Conservation (phyloP, 2,797 vertebrate species). For the Arnoldichthys spilopterus region DNA sequence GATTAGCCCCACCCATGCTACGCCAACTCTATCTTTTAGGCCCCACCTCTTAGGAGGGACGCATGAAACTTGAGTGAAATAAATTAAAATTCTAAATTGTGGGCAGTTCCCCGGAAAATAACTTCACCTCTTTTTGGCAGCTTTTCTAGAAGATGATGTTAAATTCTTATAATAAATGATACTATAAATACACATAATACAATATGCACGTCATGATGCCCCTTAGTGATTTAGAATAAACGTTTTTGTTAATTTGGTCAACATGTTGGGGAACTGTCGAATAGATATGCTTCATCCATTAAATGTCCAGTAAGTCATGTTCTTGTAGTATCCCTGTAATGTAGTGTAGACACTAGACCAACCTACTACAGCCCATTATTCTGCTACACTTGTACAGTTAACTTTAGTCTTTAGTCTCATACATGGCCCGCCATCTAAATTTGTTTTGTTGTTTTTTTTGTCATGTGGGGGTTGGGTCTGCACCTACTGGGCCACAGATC, state of each 20-base stretch:
- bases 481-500: slow-evolving; percentile 66
- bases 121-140: slow-evolving; percentile 1
- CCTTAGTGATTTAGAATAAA: not conserved
- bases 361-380: not conserved
- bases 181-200: not conserved
- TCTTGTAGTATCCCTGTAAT: slow-evolving; percentile 13
- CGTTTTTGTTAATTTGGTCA: not conserved
- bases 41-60: slow-evolving; percentile 75
- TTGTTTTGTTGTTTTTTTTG: slow-evolving; percentile 44
- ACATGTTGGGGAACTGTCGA: slow-evolving; percentile 21
- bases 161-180: not conserved
- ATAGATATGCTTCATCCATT: not conserved
- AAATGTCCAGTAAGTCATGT: not conserved
- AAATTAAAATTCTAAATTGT: slow-evolving; percentile 27
- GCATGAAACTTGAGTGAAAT: slow-evolving; percentile 90
- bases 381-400: slow-evolving; percentile 30
- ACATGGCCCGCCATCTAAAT: slow-evolving; percentile 60
- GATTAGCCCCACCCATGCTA: slow-evolving; percentile 91
- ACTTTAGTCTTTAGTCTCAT: slow-evolving; percentile 26
- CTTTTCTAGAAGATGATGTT: slow-evolving; percentile 4
- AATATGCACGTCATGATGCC: not conserved
- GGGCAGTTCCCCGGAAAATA: slow-evolving; percentile 65
- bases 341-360: not conserved
- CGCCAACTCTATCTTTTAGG: slow-evolving; percentile 83
- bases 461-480: slow-evolving; percentile 40